Evolutionary conservation across 2,888 invertebrate genomes (phyloP).

Genomic region (Laspeyria flexula): DNA sequence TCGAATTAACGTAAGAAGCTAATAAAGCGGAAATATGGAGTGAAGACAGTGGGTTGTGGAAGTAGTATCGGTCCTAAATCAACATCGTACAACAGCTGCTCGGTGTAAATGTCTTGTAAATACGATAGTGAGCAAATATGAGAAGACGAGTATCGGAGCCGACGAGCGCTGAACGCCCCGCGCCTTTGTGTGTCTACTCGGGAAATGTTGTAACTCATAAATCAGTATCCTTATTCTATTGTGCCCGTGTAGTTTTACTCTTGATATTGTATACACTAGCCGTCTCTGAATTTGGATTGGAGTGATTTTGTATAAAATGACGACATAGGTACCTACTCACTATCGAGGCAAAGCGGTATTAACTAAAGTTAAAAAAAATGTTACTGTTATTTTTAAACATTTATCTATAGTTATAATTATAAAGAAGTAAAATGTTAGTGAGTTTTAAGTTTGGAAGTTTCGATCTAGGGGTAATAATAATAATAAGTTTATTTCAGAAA

Average conservation of each 20-base stretch:
- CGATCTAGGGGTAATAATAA: too few species aligned
- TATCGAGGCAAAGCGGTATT: too few species aligned
- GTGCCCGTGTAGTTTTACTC: background rate
- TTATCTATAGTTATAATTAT: too few species aligned
- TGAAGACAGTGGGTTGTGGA: constrained; percentile 35
- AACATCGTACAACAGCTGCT: constrained; percentile 58
- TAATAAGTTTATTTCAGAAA: too few species aligned
- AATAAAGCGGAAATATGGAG: constrained; percentile 40
- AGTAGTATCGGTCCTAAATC: constrained; percentile 68
- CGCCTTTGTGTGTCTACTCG: constrained; percentile 21
- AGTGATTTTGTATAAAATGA: too few species aligned
- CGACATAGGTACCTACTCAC: too few species aligned
- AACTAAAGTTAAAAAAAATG: too few species aligned
- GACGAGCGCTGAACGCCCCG: background rate
- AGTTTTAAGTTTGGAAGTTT: too few species aligned
- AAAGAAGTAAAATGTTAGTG: too few species aligned
- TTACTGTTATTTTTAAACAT: too few species aligned
- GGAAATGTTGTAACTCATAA: constrained; percentile 19
- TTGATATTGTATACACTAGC: too few species aligned
- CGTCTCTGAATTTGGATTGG: too few species aligned
- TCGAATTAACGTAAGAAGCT: constrained; percentile 31
- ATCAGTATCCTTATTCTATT: background rate
- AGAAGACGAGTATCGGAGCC: constrained; percentile 19
- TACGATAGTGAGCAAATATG: constrained; percentile 63
- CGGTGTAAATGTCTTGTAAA: constrained; percentile 64